Base-by-base conservation (phyloP, 2,113 vertebrate species). In the Oncorhynchus kisutch region DNA sequence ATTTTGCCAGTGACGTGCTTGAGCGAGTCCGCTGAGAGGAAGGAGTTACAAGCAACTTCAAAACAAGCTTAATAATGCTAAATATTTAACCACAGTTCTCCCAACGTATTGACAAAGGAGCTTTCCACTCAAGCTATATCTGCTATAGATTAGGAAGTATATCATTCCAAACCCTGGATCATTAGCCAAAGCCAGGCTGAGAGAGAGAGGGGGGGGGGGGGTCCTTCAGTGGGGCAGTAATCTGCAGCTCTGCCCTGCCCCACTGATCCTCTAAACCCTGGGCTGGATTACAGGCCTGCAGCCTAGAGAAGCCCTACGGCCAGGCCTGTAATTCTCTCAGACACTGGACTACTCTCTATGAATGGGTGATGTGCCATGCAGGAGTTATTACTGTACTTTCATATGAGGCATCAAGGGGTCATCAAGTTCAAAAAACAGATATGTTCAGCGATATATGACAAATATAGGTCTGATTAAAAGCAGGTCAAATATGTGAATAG, bases 231-330 rank as follows among this genome's bases (percentile, higher is more conserved):
- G 64, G 66, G 69, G 18, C 16, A 20, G 27, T 64, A 62, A 78
- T 71, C 39, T 49, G 68, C 39, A 48, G 67, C 39, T 11, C 39
- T 45, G 9, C n/a, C 67, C 25, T 59, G 70, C 68, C 64, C 24
- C 71, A 59, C 54, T 64, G 67, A 78, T 76, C 60, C 70, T 49
- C 22, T 76, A 73, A 70, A 71, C 39, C 48, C 57, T 57, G 39
- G 64, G 71, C 34, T 54, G 39, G 69, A 72, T 82, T 82, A 72
- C 51, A 57, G 27, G 51, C 13, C 27, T 29, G 13, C 64, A 6
- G 64, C 5, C 60, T 5, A 22, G 68, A 6, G 45, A 8, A 48
- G 39, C 31, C 31, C 14, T 25, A 31, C 31, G 8, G 18, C 27
- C 66, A 67, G 66, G 29, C 14, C 67, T 18, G 39, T 18, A 54